phyloP scores from a whole-genome alignment of 2,113 vertebrate genomes.

The Tragelaphus strepsiceros region DNA sequence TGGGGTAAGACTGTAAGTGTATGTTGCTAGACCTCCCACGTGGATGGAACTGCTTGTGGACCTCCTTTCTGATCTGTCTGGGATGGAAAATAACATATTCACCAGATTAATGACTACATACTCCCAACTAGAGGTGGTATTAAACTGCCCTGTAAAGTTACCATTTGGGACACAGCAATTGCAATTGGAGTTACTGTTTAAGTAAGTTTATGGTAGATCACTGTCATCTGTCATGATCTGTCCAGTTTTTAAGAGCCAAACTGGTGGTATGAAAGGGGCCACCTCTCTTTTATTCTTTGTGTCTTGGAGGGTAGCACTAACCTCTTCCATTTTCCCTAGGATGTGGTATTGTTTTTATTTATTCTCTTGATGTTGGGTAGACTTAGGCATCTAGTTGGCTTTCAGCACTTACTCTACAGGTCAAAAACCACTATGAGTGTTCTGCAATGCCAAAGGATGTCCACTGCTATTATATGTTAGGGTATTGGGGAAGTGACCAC shows the following conservation, averaged over 20 bases:
- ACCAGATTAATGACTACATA: not conserved
- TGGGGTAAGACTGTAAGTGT: not conserved
- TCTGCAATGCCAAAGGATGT: not conserved
- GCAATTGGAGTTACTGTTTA: not conserved
- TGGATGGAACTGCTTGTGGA: not conserved
- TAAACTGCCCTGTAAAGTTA: not conserved
- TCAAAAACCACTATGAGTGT: not conserved
- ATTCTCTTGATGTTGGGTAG: not conserved
- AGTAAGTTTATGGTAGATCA: not conserved
- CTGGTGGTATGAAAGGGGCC: not conserved
- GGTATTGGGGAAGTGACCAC: not conserved
- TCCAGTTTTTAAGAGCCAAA: not conserved
- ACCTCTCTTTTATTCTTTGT: not conserved
- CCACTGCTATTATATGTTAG: not conserved
- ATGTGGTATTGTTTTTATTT: not conserved
- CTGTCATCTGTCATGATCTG: not conserved
- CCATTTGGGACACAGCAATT: not conserved
- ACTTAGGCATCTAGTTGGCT: not conserved
- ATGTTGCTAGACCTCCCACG: not conserved
- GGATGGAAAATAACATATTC: not conserved
- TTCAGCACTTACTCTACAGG: not conserved
- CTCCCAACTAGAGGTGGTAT: not conserved
- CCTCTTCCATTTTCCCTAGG: not conserved
- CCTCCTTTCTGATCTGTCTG: not conserved
- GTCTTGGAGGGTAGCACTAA: not conserved